Evolutionary conservation across 2,888 invertebrate genomes (phyloP).

Genomic region (Drosophila infuscata): DNA sequence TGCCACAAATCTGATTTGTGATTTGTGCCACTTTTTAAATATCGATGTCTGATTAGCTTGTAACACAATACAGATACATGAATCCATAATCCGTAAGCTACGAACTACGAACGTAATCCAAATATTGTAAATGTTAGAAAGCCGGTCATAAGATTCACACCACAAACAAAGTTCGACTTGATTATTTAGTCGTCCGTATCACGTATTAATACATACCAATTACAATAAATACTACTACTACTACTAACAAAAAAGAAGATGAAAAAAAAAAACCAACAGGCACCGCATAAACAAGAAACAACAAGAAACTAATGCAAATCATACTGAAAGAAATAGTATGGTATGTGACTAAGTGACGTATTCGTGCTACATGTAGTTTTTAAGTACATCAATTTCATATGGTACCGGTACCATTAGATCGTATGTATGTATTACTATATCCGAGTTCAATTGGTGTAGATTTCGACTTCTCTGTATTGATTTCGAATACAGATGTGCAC

Average conservation of each 20-base stretch:
- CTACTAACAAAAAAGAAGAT: constrained; percentile 53
- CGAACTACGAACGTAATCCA: constrained; percentile 66
- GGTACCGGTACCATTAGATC: constrained; percentile 35
- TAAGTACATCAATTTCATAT: constrained; percentile 50
- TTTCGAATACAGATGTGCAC: constrained; percentile 38
- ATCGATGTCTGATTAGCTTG: constrained; percentile 81
- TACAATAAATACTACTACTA: constrained; percentile 64
- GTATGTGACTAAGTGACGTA: constrained; percentile 44
- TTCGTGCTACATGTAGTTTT: constrained; percentile 56
- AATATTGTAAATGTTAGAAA: constrained; percentile 63
- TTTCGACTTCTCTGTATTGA: constrained; percentile 32
- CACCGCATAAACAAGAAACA: constrained; percentile 14
- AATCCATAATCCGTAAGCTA: constrained; percentile 56
- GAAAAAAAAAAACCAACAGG: constrained; percentile 33
- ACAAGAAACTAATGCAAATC: constrained; percentile 26
- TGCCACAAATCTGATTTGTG: constrained; percentile 79
- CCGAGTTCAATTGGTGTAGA: constrained; percentile 46
- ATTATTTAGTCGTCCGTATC: constrained; percentile 43
- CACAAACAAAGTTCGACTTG: constrained; percentile 38
- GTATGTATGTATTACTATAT: constrained; percentile 44
- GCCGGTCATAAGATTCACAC: constrained; percentile 46
- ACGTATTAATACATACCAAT: constrained; percentile 71
- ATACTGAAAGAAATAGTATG: constrained; percentile 22
- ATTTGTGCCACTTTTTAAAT: constrained; percentile 81
- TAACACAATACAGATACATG: constrained; percentile 48